Conservation (phyloP, 2,797 vertebrate genomes). For the Gallirallus australis region DNA sequence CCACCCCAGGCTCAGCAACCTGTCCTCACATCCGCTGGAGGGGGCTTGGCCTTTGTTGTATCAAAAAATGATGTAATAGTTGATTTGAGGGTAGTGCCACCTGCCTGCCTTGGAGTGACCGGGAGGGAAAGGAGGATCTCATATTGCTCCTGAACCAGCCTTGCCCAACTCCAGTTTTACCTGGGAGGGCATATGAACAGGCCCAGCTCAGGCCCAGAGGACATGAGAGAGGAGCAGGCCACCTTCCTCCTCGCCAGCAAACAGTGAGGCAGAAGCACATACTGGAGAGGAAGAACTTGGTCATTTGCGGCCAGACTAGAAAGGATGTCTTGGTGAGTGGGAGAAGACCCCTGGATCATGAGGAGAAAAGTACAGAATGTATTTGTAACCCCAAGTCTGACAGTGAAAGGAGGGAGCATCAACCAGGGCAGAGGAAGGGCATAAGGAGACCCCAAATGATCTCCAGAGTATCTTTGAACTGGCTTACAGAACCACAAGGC, state of each 20-base stretch:
- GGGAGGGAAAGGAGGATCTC: neutral
- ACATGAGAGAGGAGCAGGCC: neutral
- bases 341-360: neutral
- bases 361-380: neutral
- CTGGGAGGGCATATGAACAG: neutral
- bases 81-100: neutral
- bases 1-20: neutral
- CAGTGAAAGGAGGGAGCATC: neutral
- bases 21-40: neutral
- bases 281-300: neutral
- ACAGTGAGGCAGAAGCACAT: neutral
- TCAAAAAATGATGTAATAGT: neutral
- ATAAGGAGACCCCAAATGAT: neutral
- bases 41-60: neutral
- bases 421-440: conserved; percentile 3
- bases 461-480: conserved; percentile 1
- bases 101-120: neutral
- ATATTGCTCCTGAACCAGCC: neutral
- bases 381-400: conserved; percentile 7
- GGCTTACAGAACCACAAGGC: neutral
- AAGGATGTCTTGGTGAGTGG: neutral
- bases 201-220: neutral
- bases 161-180: neutral
- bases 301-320: neutral
- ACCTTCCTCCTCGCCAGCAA: neutral